phyloP scores from a whole-genome alignment of 2,113 vertebrate species.

The Crotalus tigris region DNA sequence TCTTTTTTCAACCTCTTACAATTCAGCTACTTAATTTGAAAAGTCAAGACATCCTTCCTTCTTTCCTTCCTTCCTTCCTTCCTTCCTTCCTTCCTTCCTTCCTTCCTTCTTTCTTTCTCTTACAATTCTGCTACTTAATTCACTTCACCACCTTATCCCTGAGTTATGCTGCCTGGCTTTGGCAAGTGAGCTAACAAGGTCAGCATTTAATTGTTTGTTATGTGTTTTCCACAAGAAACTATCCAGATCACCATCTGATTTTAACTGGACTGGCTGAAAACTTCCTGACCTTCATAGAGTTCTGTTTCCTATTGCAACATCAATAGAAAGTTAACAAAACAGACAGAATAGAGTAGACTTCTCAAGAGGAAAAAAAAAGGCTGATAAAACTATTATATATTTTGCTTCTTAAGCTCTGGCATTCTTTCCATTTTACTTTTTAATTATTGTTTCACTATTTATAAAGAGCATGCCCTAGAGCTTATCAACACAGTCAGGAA shows the following conservation, averaged over 20 bases:
- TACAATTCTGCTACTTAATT: background rate
- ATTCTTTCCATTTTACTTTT: background rate
- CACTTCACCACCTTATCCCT: conserved; percentile 21
- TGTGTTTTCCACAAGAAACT: background rate
- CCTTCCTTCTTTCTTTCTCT: conserved; percentile 9
- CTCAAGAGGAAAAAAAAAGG: background rate
- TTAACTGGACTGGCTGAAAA: background rate
- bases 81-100: too few relatives aligned
- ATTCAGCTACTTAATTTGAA: background rate
- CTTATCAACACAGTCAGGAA: background rate
- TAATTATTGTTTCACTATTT: background rate
- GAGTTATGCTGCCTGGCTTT: conserved; percentile 32
- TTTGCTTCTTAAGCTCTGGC: background rate
- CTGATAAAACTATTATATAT: background rate
- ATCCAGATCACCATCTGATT: background rate
- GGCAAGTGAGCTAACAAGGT: background rate
- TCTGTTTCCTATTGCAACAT: background rate
- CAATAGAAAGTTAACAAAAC: background rate
- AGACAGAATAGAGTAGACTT: background rate
- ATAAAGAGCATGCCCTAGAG: background rate
- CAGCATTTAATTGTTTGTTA: background rate
- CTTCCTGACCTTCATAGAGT: background rate
- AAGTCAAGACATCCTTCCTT: too few relatives aligned
- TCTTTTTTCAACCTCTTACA: too few relatives aligned
- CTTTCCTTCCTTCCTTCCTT: too few relatives aligned